Base-by-base conservation (phyloP, 1,140 invertebrate genomes). In the Hydropsyche tenuis region DNA sequence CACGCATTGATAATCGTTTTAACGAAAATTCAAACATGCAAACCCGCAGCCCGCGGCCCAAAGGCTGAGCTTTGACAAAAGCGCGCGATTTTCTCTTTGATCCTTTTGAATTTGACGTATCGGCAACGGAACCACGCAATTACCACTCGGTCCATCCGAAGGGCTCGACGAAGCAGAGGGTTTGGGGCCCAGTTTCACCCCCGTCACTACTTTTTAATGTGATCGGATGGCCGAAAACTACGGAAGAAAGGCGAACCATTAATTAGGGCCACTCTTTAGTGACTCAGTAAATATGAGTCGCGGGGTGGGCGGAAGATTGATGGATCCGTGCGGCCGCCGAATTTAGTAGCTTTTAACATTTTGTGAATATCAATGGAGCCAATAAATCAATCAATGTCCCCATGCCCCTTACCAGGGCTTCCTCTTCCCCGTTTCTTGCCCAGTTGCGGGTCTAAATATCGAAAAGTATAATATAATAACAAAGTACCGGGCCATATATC, bases 331-430 rank as follows among this genome's bases (percentile, higher is more conserved):
- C 18, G 48, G 68, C 20, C 48, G 46, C 51, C 46, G 46, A 70
- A 70, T 70, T 70, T 70, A 70, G 68, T 70, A 56, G 68, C 68
- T 70, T 70, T 70, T 70, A 70, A 70, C 48, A 70, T 70, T 70
- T 70, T 70, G 68, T 70, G 68, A 70, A 70, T 70, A 70, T 70
- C 68, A 70, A 70, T 60, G 51, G 51, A 70, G 48, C 68, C 68
- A 70, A 70, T 70, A 70, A 70, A 70, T 70, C 68, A 70, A 70
- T 70, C 68, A 70, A 70, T 70, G 68, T 70, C 68, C 48, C 68
- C 46, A 9, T 22, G 1, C 30, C 30, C 30, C 30, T 37, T 37
- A 3, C 30, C 30, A 37, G 9, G 9, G 30, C 30, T 37, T 9
- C 3, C 30, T 37, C 30, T 37, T 9, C 30, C 9, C 30, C 30